Evolutionary conservation across 2,113 vertebrate genomes (phyloP), one percentile per base, ranked within the genome.

Genomic region (Syngnathoides biaculeatus): DNA sequence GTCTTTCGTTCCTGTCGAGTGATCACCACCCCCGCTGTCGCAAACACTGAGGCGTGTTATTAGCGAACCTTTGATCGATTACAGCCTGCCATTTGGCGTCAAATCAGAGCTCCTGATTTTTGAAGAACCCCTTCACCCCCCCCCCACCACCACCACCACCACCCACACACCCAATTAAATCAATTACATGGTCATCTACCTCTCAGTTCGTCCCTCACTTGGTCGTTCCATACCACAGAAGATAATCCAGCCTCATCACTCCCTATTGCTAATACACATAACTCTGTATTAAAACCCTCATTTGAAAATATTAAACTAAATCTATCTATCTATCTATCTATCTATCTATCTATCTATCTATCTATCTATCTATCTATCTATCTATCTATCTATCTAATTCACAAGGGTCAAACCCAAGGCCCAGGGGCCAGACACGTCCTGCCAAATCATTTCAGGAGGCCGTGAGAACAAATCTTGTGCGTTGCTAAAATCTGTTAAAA

Each of bases 21-120:
- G 69, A 65, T 80, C 74, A 60, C 70, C 69, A 72, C 77, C 77
- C 80, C 73, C 30, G 48, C 1, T 26, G 73, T 69, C 79, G 74
- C 81, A 74, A 87, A 87, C 79, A 86, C 86, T 11, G 74, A 77
- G 82, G 67, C 80, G 73, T 75, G 79, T 84, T 81, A 82, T 85
- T 87, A 88, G 77, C 84, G 83, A 87, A 86, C 85, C 74, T 77
- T 79, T 86, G 86, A 88, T 88, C 87, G 86, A 88, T 88, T 77
- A 71, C 80, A 72, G 75, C 67, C 80, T 79, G 76, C 82, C 84
- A 48, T 75, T 42, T 45, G 67, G 65, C 77, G 71, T 86, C 85
- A 81, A 83, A 87, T 84, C 78, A 84, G 77, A 40, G 73, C 67
- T 69, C 62, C 9, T 20, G 35, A 59, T 30, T 8, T 59, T 59